Evolutionary conservation across 2,113 vertebrate species (phyloP).

Genomic region (Dolichotis patagonum): DNA sequence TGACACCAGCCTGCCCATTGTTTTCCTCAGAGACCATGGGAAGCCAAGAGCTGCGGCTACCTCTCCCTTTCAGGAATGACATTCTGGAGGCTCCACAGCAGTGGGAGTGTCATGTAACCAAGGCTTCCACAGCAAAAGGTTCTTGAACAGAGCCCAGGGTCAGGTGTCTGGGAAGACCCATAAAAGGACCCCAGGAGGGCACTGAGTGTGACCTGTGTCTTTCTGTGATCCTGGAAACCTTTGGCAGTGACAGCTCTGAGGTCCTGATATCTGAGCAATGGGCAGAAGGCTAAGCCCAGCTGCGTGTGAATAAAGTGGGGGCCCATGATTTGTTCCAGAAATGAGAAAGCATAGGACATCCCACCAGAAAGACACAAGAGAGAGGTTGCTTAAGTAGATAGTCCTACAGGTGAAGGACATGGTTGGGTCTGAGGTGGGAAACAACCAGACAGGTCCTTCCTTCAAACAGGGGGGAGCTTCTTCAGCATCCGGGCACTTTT

Average conservation of each 20-base stretch:
- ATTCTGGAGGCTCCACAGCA: background rate
- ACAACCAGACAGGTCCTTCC: background rate
- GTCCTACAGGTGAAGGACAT: background rate
- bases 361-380: background rate
- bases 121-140: background rate
- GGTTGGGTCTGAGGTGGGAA: background rate
- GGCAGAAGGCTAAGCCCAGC: background rate
- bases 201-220: background rate
- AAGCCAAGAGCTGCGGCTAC: slow-evolving; percentile 35
- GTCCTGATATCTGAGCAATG: background rate
- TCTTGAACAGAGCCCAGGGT: background rate
- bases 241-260: background rate
- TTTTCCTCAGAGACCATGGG: slow-evolving; percentile 54
- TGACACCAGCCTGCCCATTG: slow-evolving; percentile 74
- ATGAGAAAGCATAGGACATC: background rate
- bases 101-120: background rate
- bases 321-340: background rate
- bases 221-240: background rate
- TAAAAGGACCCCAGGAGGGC: background rate
- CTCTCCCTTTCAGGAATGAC: slow-evolving; percentile 38
- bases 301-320: background rate
- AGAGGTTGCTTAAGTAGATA: slow-evolving; percentile 22
- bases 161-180: background rate
- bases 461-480: background rate
- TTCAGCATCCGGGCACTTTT: background rate